A percentile compares a stretch with the other conserved stretches of the same genome.
Evolutionary conservation across 1,140 invertebrate species (phyloP).

Genomic region (Cepaea nemoralis): DNA sequence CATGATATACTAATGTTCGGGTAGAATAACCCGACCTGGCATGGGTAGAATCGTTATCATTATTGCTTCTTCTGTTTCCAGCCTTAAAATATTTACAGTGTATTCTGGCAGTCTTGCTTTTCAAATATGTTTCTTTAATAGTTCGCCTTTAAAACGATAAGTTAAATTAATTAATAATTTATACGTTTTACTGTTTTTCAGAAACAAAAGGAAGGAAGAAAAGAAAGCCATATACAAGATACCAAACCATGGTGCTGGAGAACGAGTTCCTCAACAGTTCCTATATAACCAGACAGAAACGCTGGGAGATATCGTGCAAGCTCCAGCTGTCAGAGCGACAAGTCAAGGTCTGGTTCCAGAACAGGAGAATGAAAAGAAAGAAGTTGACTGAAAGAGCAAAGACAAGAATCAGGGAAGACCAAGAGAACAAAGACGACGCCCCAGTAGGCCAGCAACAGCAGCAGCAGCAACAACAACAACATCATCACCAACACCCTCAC

Average conservation of each 20-base stretch:
- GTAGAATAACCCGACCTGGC: too few relatives aligned
- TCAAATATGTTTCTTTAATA: too few relatives aligned
- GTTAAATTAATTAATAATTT: too few relatives aligned
- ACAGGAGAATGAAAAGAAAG: conserved; percentile 98
- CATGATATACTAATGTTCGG: too few relatives aligned
- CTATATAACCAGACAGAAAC: conserved; percentile 79
- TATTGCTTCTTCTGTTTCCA: too few relatives aligned
- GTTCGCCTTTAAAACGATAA: too few relatives aligned
- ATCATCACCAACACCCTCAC: conserved; percentile 17
- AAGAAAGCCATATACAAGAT: conserved; percentile 94
- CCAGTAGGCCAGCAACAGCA: not conserved
- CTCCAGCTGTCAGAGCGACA: conserved; percentile 90
- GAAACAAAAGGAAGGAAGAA: conserved; percentile 72
- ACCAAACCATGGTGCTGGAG: conserved; percentile 80
- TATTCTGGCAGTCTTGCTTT: too few relatives aligned
- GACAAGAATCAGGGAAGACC: conserved; percentile 50
- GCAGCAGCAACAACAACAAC: not conserved
- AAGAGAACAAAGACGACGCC: conserved; percentile 52
- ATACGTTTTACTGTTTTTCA: too few relatives aligned
- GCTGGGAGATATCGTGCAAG: conserved; percentile 92
- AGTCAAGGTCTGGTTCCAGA: conserved; percentile 86
- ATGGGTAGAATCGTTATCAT: too few relatives aligned
- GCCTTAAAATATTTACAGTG: too few relatives aligned
- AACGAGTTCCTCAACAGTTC: conserved; percentile 79
- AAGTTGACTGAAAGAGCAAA: conserved; percentile 74